A percentile compares a stretch with the other conserved stretches of the same genome.
Conservation (phyloP, 1,140 invertebrate species). For the Drosophila oshimai region DNA sequence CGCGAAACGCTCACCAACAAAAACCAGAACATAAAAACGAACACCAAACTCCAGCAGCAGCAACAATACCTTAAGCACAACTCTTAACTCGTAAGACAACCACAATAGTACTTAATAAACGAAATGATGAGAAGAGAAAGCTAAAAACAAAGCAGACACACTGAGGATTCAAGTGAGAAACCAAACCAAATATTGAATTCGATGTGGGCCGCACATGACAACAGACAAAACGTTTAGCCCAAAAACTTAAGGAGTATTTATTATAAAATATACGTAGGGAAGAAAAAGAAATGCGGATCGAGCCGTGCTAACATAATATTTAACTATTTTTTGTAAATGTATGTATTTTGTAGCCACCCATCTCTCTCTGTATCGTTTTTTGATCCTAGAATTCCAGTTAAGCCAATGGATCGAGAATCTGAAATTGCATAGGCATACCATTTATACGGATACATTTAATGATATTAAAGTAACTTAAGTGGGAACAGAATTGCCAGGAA, state of each 20-base stretch:
- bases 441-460: slow-evolving; percentile 13
- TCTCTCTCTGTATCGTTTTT: neutral
- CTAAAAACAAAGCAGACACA: neutral
- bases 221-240: neutral
- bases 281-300: neutral
- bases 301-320: neutral
- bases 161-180: slow-evolving; percentile 8
- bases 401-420: neutral
- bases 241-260: slow-evolving; percentile 10
- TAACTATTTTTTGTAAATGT: slow-evolving; percentile 4
- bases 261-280: slow-evolving; percentile 8
- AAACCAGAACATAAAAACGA: slow-evolving; percentile 22
- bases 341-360: slow-evolving; percentile 18
- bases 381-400: slow-evolving; percentile 11
- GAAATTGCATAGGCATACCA: neutral
- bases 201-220: neutral
- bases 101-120: slow-evolving; percentile 42
- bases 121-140: neutral
- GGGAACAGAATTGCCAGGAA: slow-evolving; percentile 36
- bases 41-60: slow-evolving; percentile 6
- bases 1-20: slow-evolving; percentile 43
- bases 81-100: slow-evolving; percentile 44
- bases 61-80: slow-evolving; percentile 46
- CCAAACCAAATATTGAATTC: slow-evolving; percentile 23
- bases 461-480: slow-evolving; percentile 26